A percentile compares a stretch with the other conserved stretches of the same genome.
Evolutionary conservation across 2,113 vertebrate species (phyloP).

Genomic region (Ammospiza nelsoni): DNA sequence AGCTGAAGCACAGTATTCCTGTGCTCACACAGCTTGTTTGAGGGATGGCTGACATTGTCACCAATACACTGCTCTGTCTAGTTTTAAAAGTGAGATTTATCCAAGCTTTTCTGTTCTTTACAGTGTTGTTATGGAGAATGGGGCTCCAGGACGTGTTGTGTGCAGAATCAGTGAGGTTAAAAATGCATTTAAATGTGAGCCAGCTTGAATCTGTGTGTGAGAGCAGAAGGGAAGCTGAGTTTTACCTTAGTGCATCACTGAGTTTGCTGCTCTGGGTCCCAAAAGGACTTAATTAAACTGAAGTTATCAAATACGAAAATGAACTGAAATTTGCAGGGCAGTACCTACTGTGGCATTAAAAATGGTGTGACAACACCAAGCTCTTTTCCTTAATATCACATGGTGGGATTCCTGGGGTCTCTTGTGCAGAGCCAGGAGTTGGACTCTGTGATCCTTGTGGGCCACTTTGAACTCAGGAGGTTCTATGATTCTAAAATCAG

Average conservation of each 20-base stretch:
- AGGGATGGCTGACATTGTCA: background rate
- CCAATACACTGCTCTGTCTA: rapidly evolving
- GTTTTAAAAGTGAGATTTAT: background rate
- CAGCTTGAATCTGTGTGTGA: background rate
- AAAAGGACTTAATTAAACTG: background rate
- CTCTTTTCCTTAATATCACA: rapidly evolving
- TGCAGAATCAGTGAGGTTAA: background rate
- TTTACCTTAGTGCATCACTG: rapidly evolving
- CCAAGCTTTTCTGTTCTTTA: background rate
- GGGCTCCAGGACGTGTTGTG: rapidly evolving
- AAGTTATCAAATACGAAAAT: background rate
- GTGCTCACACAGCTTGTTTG: background rate
- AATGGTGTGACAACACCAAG: rapidly evolving
- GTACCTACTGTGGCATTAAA: background rate
- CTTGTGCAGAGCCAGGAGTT: background rate
- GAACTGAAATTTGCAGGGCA: background rate
- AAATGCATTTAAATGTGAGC: background rate
- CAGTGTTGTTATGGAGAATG: rapidly evolving
- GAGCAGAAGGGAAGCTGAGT: background rate
- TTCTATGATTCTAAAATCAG: background rate
- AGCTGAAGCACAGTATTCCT: rapidly evolving
- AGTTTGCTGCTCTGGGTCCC: background rate
- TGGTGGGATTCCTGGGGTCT: background rate
- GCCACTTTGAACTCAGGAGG: background rate
- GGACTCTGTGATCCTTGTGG: rapidly evolving